phyloP scores from a whole-genome alignment of 2,113 vertebrate genomes.

The Plecotus auritus region DNA sequence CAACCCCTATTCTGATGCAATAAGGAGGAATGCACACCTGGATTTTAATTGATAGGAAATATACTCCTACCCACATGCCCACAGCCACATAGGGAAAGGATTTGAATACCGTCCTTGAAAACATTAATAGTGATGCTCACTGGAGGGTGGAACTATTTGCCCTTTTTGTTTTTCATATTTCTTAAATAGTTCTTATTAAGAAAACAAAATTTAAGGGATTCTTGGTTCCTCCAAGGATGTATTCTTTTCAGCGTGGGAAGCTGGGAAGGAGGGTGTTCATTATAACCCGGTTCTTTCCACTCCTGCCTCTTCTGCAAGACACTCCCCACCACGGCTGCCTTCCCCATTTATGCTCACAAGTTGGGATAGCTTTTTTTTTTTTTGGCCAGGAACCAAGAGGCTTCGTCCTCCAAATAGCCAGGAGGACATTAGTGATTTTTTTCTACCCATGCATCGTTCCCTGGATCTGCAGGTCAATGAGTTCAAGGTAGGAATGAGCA shows the following conservation, averaged over 20 bases:
- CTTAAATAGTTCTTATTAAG: neutral
- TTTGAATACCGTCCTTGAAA: neutral
- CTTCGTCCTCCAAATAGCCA: conserved; percentile 15
- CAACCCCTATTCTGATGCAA: neutral
- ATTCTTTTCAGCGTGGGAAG: neutral
- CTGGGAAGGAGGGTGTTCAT: neutral
- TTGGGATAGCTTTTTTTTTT: neutral
- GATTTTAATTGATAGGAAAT: neutral
- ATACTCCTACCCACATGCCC: neutral
- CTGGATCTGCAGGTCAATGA: conserved; percentile 20
- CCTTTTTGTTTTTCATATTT: neutral
- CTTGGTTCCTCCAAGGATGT: neutral
- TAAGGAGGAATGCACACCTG: neutral
- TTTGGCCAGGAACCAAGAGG: neutral
- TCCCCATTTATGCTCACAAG: neutral
- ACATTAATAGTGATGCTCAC: neutral
- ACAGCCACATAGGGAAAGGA: neutral
- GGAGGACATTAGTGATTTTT: neutral
- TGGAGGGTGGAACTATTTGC: neutral
- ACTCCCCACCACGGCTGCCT: neutral
- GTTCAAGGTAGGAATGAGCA: conserved; percentile 11
- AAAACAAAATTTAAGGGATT: neutral
- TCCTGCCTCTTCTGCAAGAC: neutral
- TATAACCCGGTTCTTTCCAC: neutral
- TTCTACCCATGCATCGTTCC: conserved; percentile 27